phyloP scores from a whole-genome alignment of 2,113 vertebrate genomes.

The Labeo catla region DNA sequence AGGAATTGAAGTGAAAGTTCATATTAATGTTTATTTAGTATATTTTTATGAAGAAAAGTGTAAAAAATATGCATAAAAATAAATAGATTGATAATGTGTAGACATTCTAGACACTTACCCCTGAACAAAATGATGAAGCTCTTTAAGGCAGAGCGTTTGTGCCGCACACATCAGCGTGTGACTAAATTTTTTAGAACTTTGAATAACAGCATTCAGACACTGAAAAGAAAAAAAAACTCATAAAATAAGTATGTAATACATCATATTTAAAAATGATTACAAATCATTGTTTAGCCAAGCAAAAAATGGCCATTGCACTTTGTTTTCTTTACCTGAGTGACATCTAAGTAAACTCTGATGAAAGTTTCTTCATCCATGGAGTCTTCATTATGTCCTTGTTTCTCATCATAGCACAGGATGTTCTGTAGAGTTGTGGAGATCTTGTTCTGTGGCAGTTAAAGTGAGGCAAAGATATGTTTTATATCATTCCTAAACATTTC shows the following conservation, averaged over 20 bases:
- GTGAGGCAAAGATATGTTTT: background rate
- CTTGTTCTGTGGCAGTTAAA: constrained; percentile 39
- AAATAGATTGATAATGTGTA: background rate
- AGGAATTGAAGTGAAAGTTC: background rate
- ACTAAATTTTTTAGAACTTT: constrained; percentile 25
- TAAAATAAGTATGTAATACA: too few species aligned
- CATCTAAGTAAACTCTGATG: constrained; percentile 63
- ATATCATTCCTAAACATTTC: background rate
- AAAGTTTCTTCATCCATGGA: constrained; percentile 51
- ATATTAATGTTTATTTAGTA: background rate
- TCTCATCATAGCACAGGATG: constrained; percentile 34
- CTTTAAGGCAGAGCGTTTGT: constrained; percentile 56
- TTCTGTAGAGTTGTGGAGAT: constrained; percentile 27
- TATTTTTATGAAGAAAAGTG: background rate
- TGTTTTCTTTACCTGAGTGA: constrained; percentile 61
- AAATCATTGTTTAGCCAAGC: background rate
- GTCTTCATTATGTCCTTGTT: background rate
- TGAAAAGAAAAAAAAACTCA: constrained; percentile 27
- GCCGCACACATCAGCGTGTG: background rate
- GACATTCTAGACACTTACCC: constrained; percentile 54
- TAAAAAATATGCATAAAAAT: background rate
- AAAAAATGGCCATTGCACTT: background rate
- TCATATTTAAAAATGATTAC: background rate
- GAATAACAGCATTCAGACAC: constrained; percentile 48
- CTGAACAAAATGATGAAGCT: constrained; percentile 60